phyloP scores from a whole-genome alignment of 1,140 invertebrate species.

The Solen grandis region DNA sequence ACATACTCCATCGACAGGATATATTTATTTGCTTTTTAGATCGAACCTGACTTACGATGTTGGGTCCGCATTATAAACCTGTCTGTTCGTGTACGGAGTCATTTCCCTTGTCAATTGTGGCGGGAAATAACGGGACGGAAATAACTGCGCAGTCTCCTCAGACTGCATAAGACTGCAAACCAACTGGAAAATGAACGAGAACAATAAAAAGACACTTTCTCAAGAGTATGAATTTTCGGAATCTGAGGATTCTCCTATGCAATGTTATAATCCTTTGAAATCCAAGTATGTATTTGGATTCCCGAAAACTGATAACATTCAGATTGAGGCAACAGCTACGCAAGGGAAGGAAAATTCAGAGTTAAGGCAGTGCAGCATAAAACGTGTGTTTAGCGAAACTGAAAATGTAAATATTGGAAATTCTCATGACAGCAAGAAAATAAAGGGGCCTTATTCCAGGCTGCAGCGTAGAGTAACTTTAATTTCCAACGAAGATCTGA shows the following conservation, averaged over 20 bases:
- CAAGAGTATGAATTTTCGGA: slow-evolving; percentile 48
- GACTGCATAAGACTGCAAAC: too few species aligned
- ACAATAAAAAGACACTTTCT: neutral
- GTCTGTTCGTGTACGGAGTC: too few species aligned
- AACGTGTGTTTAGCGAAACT: neutral
- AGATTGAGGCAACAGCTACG: neutral
- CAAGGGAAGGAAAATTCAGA: neutral
- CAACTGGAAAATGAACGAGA: too few species aligned
- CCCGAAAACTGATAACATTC: neutral
- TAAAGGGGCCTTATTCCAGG: neutral
- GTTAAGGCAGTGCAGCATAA: neutral
- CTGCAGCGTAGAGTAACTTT: slow-evolving; percentile 58
- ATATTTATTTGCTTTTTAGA: too few species aligned
- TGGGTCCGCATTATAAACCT: too few species aligned
- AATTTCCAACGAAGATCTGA: slow-evolving; percentile 63
- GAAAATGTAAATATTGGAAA: neutral
- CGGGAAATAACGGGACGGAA: too few species aligned
- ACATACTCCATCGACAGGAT: too few species aligned
- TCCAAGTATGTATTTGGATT: neutral
- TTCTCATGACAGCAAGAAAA: neutral
- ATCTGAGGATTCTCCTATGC: slow-evolving; percentile 34
- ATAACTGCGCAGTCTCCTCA: too few species aligned
- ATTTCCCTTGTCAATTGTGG: too few species aligned
- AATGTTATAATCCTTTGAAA: slow-evolving; percentile 22
- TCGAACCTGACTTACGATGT: too few species aligned